Conservation (phyloP, 2,888 invertebrate species). For the Agelastica alni region DNA sequence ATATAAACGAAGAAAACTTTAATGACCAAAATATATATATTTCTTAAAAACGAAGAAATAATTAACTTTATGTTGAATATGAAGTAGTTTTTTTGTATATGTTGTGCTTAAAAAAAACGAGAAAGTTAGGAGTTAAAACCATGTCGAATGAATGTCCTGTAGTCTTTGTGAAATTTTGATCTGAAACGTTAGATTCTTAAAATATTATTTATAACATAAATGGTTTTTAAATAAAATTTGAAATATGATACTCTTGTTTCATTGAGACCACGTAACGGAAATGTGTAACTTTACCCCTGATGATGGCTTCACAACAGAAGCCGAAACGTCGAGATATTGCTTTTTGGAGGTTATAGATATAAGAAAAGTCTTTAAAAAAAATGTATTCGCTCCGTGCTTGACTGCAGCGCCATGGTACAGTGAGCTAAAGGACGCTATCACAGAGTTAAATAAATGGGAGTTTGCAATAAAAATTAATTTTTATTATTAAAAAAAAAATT, state of each 20-base stretch:
- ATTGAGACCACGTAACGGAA: too few species aligned
- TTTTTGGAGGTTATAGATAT: too few species aligned
- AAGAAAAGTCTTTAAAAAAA: too few species aligned
- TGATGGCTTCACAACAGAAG: too few species aligned
- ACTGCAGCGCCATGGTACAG: too few species aligned
- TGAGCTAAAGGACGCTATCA: too few species aligned
- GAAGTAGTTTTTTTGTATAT: conserved; percentile 43
- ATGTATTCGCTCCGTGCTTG: too few species aligned
- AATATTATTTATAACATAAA: conserved; percentile 41
- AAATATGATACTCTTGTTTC: conserved; percentile 14
- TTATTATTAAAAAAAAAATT: too few species aligned
- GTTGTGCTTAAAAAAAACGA: conserved; percentile 42
- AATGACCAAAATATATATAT: conserved; percentile 40
- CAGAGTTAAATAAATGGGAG: too few species aligned
- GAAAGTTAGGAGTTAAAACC: conserved; percentile 40
- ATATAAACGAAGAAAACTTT: conserved; percentile 29
- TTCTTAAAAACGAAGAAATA: conserved; percentile 27
- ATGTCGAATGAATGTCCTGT: conserved; percentile 46
- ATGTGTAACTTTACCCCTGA: too few species aligned
- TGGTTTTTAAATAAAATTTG: conserved; percentile 41
- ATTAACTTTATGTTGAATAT: conserved; percentile 33
- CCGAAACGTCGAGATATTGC: too few species aligned
- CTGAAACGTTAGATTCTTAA: conserved; percentile 42
- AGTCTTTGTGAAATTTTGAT: conserved; percentile 44
- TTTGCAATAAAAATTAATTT: too few species aligned